phyloP scores from a whole-genome alignment of 2,797 vertebrate genomes.

The Sternotherus odoratus region DNA sequence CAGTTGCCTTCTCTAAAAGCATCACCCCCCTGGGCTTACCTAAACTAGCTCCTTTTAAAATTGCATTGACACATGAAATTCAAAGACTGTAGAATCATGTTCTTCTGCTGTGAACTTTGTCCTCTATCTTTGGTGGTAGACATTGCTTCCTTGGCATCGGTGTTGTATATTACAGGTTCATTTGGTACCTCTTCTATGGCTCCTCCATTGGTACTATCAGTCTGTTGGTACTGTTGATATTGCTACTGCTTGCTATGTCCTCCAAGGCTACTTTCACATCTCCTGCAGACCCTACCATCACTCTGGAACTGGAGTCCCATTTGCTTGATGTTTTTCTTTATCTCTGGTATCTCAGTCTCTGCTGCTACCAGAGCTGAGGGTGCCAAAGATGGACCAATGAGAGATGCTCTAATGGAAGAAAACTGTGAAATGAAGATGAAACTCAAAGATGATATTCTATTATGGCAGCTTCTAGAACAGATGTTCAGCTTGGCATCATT shows the following conservation, averaged over 20 bases:
- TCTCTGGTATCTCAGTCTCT: neutral
- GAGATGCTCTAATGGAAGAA: constrained; percentile 74
- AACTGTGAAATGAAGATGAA: constrained; percentile 82
- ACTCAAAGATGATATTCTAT: constrained; percentile 77
- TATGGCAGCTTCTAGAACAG: neutral
- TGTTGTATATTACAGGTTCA: neutral
- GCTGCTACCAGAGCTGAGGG: neutral
- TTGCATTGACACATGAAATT: neutral
- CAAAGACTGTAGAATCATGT: neutral
- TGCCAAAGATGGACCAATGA: constrained; percentile 66
- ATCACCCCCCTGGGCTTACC: neutral
- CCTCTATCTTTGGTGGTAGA: neutral
- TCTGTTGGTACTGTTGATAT: neutral
- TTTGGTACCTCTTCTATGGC: neutral
- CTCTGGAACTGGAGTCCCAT: neutral
- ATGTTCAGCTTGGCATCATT: neutral
- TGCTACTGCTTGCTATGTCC: fast-evolving
- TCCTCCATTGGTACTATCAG: neutral
- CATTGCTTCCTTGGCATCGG: fast-evolving
- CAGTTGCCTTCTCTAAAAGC: neutral
- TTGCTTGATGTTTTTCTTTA: neutral
- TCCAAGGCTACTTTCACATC: neutral
- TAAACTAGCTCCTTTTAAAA: neutral
- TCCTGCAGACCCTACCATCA: neutral
- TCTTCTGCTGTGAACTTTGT: neutral